phyloP scores from a whole-genome alignment of 2,888 invertebrate genomes.

The Temnothorax ravouxi region DNA sequence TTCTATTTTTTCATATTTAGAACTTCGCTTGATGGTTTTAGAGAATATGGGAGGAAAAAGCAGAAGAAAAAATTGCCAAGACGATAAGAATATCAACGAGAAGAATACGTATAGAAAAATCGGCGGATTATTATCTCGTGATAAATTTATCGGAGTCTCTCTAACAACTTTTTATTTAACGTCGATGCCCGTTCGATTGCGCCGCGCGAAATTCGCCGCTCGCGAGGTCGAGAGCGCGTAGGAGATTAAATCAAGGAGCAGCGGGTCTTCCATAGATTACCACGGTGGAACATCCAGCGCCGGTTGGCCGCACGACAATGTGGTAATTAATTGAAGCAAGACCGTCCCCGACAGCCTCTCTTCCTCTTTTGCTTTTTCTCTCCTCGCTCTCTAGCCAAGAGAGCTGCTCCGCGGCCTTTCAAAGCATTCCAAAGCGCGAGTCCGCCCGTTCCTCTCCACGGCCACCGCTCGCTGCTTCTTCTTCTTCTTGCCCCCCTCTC shows the following conservation, averaged over 20 bases:
- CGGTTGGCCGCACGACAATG: constrained; percentile 83
- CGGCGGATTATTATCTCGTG: neutral
- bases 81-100: neutral
- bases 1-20: neutral
- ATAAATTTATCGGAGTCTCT: constrained; percentile 23
- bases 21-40: neutral
- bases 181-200: constrained; percentile 42
- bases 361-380: constrained; percentile 70
- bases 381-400: constrained; percentile 74
- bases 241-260: constrained; percentile 80
- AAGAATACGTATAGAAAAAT: neutral
- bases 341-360: constrained; percentile 74
- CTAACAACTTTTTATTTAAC: neutral
- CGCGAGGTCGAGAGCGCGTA: constrained; percentile 76
- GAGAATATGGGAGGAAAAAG: neutral
- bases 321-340: constrained; percentile 86
- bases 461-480: constrained; percentile 73
- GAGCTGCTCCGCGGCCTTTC: constrained; percentile 85
- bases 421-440: constrained; percentile 86
- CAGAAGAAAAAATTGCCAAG: neutral
- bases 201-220: constrained; percentile 65
- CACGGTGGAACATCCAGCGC: constrained; percentile 80
- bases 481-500: constrained; percentile 65
- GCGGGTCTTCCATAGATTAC: constrained; percentile 77
- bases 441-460: constrained; percentile 76